Conservation (phyloP, 37 sponge, comb jelly and placozoan species). For the Trichoplax adhaerens region DNA sequence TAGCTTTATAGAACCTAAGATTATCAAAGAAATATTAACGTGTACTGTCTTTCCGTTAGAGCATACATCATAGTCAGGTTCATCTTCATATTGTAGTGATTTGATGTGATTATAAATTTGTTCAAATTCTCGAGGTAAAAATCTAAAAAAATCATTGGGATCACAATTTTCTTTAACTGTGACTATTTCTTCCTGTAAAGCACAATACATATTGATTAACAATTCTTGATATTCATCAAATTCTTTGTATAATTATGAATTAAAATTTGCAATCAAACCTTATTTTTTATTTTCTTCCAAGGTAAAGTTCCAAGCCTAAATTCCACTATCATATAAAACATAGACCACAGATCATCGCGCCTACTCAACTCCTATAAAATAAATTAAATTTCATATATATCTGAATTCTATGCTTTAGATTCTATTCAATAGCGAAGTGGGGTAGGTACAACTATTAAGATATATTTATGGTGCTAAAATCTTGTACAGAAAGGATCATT, state of each 20-base stretch:
- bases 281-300: slow-evolving; percentile 81
- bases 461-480: too few relatives aligned
- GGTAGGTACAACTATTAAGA: too few relatives aligned
- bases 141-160: slow-evolving; percentile 37
- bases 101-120: slow-evolving; percentile 43
- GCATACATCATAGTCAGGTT: slow-evolving; percentile 51
- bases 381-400: background rate
- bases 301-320: slow-evolving; percentile 71
- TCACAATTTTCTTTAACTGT: slow-evolving; percentile 51
- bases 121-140: slow-evolving; percentile 59
- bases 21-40: too few relatives aligned
- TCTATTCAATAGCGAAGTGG: too few relatives aligned
- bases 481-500: too few relatives aligned
- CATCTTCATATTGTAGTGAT: slow-evolving; percentile 45
- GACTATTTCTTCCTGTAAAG: slow-evolving; percentile 50
- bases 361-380: slow-evolving; percentile 57
- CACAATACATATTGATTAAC: background rate
- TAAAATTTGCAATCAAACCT: slow-evolving; percentile 2
- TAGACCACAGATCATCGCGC: slow-evolving; percentile 92
- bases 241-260: background rate
- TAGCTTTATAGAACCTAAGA: too few relatives aligned
- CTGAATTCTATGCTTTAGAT: too few relatives aligned
- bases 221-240: background rate
- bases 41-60: too few relatives aligned
- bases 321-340: slow-evolving; percentile 90